A percentile compares a stretch with the other conserved stretches of the same genome.
These are phyloP conservation scores for Drosophila saltans DNA, from an alignment of 1,140 invertebrate species.

Conservation along the genomic window DNA sequence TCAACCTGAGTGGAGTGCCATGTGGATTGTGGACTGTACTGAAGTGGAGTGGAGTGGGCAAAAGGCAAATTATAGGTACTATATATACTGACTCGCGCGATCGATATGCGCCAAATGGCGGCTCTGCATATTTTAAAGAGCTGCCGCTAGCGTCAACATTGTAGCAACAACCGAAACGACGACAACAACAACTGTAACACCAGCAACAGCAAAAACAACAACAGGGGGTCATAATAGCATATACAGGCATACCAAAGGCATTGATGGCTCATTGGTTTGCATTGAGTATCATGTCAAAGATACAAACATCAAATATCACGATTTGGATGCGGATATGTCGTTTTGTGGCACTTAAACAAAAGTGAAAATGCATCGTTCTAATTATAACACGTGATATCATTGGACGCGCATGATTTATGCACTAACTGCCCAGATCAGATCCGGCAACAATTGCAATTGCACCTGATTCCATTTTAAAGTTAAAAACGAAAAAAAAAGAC, in stretches of 20 bases:
- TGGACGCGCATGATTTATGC: constrained; percentile 63
- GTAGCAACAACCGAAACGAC: constrained; percentile 36
- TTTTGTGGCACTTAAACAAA: constrained; percentile 39
- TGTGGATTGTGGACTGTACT: constrained; percentile 17
- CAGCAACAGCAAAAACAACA: constrained; percentile 18
- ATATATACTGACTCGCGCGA: constrained; percentile 24
- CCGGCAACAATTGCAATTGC: constrained; percentile 51
- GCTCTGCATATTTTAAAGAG: constrained; percentile 77
- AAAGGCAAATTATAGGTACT: constrained; percentile 28
- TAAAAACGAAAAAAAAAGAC: neutral
- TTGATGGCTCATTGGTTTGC: constrained; percentile 41
- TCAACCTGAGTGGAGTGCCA: constrained; percentile 65
- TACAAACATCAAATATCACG: constrained; percentile 77
- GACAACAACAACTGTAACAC: constrained; percentile 6
- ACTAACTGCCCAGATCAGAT: constrained; percentile 16
- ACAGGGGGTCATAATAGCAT: constrained; percentile 66
- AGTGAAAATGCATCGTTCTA: constrained; percentile 78
- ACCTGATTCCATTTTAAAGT: constrained; percentile 47
- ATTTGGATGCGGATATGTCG: constrained; percentile 46
- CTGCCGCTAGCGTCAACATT: constrained; percentile 66
- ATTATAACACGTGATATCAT: constrained; percentile 78
- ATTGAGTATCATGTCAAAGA: constrained; percentile 42
- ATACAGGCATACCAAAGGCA: constrained; percentile 57
- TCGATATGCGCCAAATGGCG: constrained; percentile 44
- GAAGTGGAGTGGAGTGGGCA: constrained; percentile 47